Conservation (phyloP, 2,113 vertebrate genomes). For the Heterocephalus glaber region DNA sequence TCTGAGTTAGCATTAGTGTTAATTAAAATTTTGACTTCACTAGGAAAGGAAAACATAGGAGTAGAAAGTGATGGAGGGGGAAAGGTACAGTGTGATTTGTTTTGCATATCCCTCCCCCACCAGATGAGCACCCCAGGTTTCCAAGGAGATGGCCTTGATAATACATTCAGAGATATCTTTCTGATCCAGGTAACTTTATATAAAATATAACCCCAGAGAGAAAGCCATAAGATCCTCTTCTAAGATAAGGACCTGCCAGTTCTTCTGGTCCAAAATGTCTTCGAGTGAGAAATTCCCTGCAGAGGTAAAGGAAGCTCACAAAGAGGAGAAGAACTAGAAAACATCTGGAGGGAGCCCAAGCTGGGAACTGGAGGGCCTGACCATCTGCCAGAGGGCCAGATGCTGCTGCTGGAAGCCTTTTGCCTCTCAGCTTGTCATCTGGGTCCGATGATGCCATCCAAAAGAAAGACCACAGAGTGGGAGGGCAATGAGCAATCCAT, state of each 20-base stretch:
- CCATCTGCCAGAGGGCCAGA: conserved; percentile 73
- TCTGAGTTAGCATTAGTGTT: background rate
- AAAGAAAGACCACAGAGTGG: conserved; percentile 60
- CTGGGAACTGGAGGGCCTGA: conserved; percentile 60
- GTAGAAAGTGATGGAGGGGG: background rate
- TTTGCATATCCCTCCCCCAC: background rate
- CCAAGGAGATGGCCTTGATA: background rate
- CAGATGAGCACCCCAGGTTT: background rate
- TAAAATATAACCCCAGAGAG: background rate
- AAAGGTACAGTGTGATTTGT: background rate
- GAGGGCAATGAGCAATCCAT: conserved; percentile 72
- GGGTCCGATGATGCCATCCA: conserved; percentile 74
- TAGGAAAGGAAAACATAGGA: background rate
- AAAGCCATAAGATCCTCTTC: background rate
- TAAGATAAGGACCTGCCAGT: conserved; percentile 40
- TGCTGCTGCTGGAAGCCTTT: conserved; percentile 75
- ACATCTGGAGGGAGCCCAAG: conserved; percentile 72
- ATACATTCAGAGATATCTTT: background rate
- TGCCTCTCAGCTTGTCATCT: conserved; percentile 71
- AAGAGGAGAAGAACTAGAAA: conserved; percentile 39
- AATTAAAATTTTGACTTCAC: background rate
- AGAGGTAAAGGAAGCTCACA: conserved; percentile 61
- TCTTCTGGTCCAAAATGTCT: conserved; percentile 44
- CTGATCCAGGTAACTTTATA: background rate
- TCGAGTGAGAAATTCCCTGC: conserved; percentile 39